phyloP scores from a whole-genome alignment of 2,797 vertebrate species.

The Sus cebifrons region DNA sequence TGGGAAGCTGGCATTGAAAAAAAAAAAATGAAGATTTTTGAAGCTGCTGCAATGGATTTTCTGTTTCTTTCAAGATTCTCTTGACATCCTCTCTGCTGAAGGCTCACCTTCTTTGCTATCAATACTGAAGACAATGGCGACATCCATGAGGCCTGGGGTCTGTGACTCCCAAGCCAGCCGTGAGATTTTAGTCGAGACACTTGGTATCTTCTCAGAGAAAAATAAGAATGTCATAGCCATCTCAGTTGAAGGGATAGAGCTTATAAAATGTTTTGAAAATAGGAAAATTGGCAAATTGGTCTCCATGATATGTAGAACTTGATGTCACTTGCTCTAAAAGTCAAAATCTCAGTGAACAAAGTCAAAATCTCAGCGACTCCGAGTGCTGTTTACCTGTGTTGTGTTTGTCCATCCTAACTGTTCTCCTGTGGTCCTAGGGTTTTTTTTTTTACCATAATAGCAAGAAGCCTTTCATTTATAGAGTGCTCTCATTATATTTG shows the following conservation, averaged over 20 bases:
- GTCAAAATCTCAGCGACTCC: too few species aligned
- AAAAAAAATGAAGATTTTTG: neutral
- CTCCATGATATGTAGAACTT: neutral
- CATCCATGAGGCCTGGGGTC: neutral
- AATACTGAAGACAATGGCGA: accelerated
- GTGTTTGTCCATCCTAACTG: neutral
- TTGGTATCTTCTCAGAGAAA: neutral
- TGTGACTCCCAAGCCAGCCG: neutral
- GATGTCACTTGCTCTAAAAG: neutral
- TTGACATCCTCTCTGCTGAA: neutral
- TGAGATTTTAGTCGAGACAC: neutral
- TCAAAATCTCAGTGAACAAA: neutral
- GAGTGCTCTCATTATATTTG: too few species aligned
- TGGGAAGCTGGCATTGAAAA: neutral
- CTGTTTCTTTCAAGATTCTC: neutral
- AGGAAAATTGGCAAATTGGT: neutral
- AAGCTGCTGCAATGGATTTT: neutral
- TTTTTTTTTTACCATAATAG: neutral
- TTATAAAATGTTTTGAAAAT: neutral
- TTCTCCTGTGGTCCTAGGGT: neutral
- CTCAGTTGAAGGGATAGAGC: neutral
- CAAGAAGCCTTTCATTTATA: neutral
- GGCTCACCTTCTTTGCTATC: neutral
- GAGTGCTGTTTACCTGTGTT: neutral
- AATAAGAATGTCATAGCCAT: neutral